phyloP scores from a whole-genome alignment of 2,888 invertebrate genomes.

The Anagyrus pseudococci region DNA sequence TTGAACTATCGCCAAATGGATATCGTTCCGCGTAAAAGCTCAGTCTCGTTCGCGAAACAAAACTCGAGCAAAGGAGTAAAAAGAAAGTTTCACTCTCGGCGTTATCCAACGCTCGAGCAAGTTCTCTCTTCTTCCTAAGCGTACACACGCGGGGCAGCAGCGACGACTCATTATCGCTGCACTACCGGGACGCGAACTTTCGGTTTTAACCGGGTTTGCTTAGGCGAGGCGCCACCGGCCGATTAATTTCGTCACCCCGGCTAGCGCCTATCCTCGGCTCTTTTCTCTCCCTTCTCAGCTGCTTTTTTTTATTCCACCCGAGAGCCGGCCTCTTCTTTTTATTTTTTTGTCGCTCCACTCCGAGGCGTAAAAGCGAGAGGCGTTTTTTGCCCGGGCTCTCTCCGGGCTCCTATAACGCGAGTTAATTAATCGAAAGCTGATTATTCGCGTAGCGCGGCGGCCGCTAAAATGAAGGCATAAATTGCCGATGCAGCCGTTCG shows the following conservation, averaged over 20 bases:
- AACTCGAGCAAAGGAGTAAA: slow-evolving; percentile 4
- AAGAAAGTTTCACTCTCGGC: too few relatives aligned
- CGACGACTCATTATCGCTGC: slow-evolving; percentile 49
- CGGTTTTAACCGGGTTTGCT: slow-evolving; percentile 48
- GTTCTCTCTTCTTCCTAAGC: slow-evolving; percentile 1
- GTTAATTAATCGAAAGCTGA: slow-evolving; percentile 31
- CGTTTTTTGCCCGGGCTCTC: background rate
- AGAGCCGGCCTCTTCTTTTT: too few relatives aligned
- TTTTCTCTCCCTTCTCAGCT: slow-evolving; percentile 4
- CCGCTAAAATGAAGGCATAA: slow-evolving; percentile 26
- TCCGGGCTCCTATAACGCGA: background rate
- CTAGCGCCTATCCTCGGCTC: background rate
- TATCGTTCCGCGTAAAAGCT: background rate
- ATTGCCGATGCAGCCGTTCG: slow-evolving; percentile 6
- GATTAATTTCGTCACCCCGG: slow-evolving; percentile 39
- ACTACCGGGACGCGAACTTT: slow-evolving; percentile 45
- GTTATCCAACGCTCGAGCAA: background rate
- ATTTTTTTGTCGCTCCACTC: too few relatives aligned
- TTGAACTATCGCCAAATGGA: too few relatives aligned
- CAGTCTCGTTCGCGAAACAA: background rate
- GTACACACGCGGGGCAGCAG: background rate
- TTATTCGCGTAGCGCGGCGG: slow-evolving; percentile 18
- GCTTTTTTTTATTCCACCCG: background rate
- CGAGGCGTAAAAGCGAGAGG: background rate
- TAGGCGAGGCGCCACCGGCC: slow-evolving; percentile 40